These are phyloP conservation scores for Epistrophella euchroma DNA, from an alignment of 2,888 invertebrate genomes.

Conservation along the genomic window DNA sequence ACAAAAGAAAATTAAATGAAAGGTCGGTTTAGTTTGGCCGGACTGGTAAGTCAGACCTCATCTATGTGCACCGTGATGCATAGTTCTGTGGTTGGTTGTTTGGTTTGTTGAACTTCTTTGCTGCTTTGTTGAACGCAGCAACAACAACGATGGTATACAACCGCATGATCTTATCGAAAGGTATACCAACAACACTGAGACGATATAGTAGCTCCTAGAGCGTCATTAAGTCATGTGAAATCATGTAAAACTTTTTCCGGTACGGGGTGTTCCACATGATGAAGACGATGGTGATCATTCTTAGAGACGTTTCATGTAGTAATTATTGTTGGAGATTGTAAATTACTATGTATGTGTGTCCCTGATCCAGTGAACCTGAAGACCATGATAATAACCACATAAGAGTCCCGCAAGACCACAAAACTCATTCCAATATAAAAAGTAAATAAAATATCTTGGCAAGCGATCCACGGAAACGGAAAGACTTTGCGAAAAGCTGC, in stretches of 20 bases:
- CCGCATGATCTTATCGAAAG: slow-evolving; percentile 72
- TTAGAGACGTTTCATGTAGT: slow-evolving; percentile 43
- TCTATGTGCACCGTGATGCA: not conserved
- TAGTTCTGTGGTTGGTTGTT: slow-evolving; percentile 20
- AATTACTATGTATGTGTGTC: slow-evolving; percentile 38
- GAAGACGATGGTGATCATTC: slow-evolving; percentile 42
- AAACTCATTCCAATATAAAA: slow-evolving; percentile 31
- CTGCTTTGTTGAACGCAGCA: slow-evolving; percentile 47
- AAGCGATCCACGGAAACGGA: slow-evolving; percentile 59
- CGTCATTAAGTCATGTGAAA: slow-evolving; percentile 73
- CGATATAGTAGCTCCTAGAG: slow-evolving; percentile 42
- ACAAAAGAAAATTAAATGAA: slow-evolving; percentile 70
- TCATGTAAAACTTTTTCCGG: slow-evolving; percentile 60
- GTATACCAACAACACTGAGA: slow-evolving; percentile 41
- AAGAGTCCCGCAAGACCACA: slow-evolving; percentile 64
- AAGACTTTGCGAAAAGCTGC: slow-evolving; percentile 24
- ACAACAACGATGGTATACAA: slow-evolving; percentile 11
- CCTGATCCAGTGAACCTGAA: slow-evolving; percentile 71
- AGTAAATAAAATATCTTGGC: slow-evolving; percentile 29
- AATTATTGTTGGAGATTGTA: slow-evolving; percentile 62
- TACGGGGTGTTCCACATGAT: slow-evolving; percentile 49
- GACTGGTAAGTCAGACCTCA: slow-evolving; percentile 21
- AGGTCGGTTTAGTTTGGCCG: slow-evolving; percentile 58
- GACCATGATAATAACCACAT: slow-evolving; percentile 55
- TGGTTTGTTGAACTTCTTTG: slow-evolving; percentile 67